Evolutionary conservation across 1,140 invertebrate genomes (phyloP), one percentile per base, ranked within the genome.

Genomic region (Mamestra configurata): DNA sequence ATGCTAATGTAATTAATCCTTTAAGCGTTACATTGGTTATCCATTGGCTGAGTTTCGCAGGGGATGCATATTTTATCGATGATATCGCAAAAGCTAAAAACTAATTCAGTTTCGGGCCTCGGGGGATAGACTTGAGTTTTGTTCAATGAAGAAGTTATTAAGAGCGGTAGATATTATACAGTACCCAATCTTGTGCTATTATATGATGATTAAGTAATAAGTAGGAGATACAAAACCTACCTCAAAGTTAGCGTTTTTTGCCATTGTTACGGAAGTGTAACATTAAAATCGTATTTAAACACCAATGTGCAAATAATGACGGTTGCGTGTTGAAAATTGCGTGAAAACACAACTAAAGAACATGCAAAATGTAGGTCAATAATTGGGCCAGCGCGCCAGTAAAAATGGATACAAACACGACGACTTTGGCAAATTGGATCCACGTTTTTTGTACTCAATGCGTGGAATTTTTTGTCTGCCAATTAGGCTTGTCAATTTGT

Each of bases 361-460:
- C 59, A 77, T 68, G 61, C 61, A 51, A 68, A 66, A 77, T 64
- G 49, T 68, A 68, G 46, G 61, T 77, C 75, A 77, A 68, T 68
- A 77, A 77, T 77, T 77, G 61, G 75, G 59, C 46, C 61, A 68
- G 11, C 31, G 40, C 46, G 24, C 43, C 75, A 55, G 55, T 77
- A 77, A 77, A 77, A 77, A 77, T 66, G 75, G 49, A 40, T 37
- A 66, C 75, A 77, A 77, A 77, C 61, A 77, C 31, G 57, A 20
- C 53, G 72, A 53, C 75, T 68, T 77, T 77, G 46, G 59, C 75
- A 77, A 77, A 77, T 77, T 77, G 75, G 75, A 77, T 77, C 46
- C 43, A 68, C 43, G 24, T 68, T 61, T 76, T 77, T 77, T 77
- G 75, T 72, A 72, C 61, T 76, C 73, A 76, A 61, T 76, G 61